These are phyloP conservation scores for Bombus turneri DNA, from an alignment of 1,140 invertebrate genomes.

Conservation along the genomic window DNA sequence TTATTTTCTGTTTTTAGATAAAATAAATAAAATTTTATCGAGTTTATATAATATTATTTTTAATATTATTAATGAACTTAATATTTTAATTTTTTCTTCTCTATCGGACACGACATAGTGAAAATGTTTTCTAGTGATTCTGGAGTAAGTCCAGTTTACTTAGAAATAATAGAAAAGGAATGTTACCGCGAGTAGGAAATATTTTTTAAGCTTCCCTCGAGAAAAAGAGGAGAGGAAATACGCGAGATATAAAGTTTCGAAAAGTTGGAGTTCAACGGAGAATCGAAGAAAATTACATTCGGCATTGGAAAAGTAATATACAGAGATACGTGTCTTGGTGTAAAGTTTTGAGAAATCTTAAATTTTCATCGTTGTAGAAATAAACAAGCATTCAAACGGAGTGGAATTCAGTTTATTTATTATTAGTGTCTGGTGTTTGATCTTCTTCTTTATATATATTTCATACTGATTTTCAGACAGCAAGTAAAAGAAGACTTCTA, in stretches of 20 bases:
- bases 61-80: too few species aligned
- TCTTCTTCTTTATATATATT: too few species aligned
- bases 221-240: background rate
- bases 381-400: background rate
- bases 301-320: conserved; percentile 1
- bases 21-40: too few species aligned
- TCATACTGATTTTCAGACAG: too few species aligned
- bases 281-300: conserved; percentile 5
- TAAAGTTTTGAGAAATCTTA: background rate
- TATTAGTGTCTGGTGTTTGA: too few species aligned
- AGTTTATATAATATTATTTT: too few species aligned
- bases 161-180: background rate
- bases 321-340: background rate
- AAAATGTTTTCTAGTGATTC: background rate
- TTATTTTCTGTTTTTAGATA: too few species aligned
- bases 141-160: background rate
- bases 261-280: conserved; percentile 3
- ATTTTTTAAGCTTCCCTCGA: background rate
- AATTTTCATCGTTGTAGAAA: background rate
- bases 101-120: too few species aligned
- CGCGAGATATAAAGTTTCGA: background rate
- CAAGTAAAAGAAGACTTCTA: too few species aligned
- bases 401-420: background rate
- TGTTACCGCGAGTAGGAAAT: background rate
- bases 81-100: too few species aligned